Evolutionary conservation across 2,888 invertebrate genomes (phyloP).

Genomic region (Epistrophe eligans): DNA sequence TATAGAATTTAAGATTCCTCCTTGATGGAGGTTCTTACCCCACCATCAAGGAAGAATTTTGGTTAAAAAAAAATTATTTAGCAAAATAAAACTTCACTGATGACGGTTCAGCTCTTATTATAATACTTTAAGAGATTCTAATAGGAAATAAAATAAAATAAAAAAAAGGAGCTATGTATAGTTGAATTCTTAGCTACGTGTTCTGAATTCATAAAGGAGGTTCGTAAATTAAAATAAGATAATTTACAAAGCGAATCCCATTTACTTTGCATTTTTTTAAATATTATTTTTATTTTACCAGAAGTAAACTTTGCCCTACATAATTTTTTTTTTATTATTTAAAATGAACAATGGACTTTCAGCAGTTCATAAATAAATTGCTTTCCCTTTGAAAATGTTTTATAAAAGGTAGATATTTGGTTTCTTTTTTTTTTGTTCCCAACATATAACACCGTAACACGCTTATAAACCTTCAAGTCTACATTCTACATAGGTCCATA

Average conservation of each 20-base stretch:
- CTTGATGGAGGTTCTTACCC: no score
- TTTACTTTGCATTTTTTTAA: not conserved
- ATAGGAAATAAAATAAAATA: not conserved
- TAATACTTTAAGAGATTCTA: not conserved
- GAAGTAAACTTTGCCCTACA: slow-evolving; percentile 6
- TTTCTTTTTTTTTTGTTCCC: not conserved
- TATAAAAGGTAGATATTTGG: slow-evolving; percentile 15
- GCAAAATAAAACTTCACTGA: not conserved
- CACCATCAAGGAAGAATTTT: no score
- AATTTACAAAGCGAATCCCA: slow-evolving; percentile 14
- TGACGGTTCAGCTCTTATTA: not conserved
- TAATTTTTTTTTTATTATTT: slow-evolving; percentile 3
- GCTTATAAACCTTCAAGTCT: slow-evolving; percentile 21
- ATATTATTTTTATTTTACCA: not conserved
- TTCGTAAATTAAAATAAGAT: not conserved
- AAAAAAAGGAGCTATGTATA: not conserved
- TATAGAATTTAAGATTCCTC: no score
- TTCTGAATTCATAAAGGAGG: not conserved
- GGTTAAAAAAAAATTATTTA: not conserved
- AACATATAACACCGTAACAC: slow-evolving; percentile 21
- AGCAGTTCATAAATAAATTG: slow-evolving; percentile 33
- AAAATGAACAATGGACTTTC: slow-evolving; percentile 15
- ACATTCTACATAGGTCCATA: not conserved
- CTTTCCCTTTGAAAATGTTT: slow-evolving; percentile 6
- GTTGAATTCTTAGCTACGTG: not conserved